Evolutionary conservation across 2,888 invertebrate species (phyloP).

Genomic region (Hesperia comma): DNA sequence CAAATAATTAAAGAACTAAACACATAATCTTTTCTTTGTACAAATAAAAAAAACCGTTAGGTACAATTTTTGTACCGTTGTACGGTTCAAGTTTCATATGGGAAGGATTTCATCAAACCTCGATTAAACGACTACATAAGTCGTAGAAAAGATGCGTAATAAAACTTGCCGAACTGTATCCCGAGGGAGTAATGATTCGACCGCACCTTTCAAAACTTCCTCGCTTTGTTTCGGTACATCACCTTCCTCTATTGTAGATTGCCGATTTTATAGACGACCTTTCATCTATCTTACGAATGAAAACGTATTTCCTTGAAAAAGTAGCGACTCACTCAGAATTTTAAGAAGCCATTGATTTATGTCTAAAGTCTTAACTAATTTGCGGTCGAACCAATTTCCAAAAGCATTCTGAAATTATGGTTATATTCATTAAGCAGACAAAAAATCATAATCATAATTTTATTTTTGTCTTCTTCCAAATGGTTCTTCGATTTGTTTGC

Average conservation of each 20-base stretch:
- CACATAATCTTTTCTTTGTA: too few species aligned
- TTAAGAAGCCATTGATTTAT: slow-evolving; percentile 9
- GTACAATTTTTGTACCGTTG: too few species aligned
- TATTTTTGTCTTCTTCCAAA: too few species aligned
- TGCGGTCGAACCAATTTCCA: neutral
- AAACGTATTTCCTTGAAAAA: slow-evolving; percentile 17
- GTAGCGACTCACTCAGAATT: slow-evolving; percentile 5
- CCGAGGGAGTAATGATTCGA: slow-evolving; percentile 73
- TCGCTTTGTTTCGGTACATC: slow-evolving; percentile 56
- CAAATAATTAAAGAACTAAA: too few species aligned
- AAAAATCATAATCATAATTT: too few species aligned
- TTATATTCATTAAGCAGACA: too few species aligned
- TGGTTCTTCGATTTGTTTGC: too few species aligned
- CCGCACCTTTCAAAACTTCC: slow-evolving; percentile 68
- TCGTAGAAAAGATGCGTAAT: slow-evolving; percentile 10
- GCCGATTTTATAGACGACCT: slow-evolving; percentile 50
- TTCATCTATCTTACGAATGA: slow-evolving; percentile 18
- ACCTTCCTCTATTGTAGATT: slow-evolving; percentile 52
- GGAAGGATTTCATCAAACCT: slow-evolving; percentile 8
- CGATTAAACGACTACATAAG: slow-evolving; percentile 4
- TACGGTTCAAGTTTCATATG: neutral
- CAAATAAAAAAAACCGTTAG: too few species aligned
- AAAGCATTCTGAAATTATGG: neutral
- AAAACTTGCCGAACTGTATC: slow-evolving; percentile 60
- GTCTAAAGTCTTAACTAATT: neutral